Base-by-base conservation (phyloP, 2,113 vertebrate species). In the Solenodon paradoxus region DNA sequence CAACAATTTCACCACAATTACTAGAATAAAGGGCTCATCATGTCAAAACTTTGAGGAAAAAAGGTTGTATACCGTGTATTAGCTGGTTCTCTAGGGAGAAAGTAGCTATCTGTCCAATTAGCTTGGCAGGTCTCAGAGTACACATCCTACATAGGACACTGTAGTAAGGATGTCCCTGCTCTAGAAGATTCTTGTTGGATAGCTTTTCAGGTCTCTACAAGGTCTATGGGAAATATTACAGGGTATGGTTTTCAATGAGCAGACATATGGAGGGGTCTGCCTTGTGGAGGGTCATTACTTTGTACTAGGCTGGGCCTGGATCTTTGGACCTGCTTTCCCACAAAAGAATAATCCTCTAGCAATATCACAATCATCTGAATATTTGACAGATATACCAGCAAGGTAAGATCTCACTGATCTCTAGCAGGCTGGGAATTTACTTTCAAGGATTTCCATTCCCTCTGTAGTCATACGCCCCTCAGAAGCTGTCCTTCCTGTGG, bases 81-180 rank as follows among this genome's bases (percentile, higher is more conserved):
- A 22, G 15, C 69, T 1, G 1, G 42, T 61, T 61, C 63, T 91
- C 42, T 57, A 7, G 42, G 69, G 13, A 89, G 40, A 32, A 78
- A 20, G n/a, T 35, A 11, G 32, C 45, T 83, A 91, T 77, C 79
- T 95, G 86, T 6, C 55, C 35, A 59, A 42, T 63, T 84, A 64
- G 51, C 71, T 61, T 87, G 87, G 83, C 79, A 96, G 59, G 5
- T 90, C 89, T 53, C 72, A 81, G 89, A 51, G 63, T 11, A 35
- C 84, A 15, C 11, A 5, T 74, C 55, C 75, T 49, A 26, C 40
- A 53, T 4, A 61, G 40, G 30, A 64, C 42, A 45, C 2, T 40
- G 53, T 24, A 66, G 17, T 22, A 40, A 40, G 80, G 75, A 92
- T 83, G 83, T 66, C 69, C 63, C 82, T 86, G 12, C 55, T 64